A percentile compares a stretch with the other conserved stretches of the same genome.
Evolutionary conservation across 2,888 invertebrate genomes (phyloP).

Genomic region (Caenorhabditis sp.): DNA sequence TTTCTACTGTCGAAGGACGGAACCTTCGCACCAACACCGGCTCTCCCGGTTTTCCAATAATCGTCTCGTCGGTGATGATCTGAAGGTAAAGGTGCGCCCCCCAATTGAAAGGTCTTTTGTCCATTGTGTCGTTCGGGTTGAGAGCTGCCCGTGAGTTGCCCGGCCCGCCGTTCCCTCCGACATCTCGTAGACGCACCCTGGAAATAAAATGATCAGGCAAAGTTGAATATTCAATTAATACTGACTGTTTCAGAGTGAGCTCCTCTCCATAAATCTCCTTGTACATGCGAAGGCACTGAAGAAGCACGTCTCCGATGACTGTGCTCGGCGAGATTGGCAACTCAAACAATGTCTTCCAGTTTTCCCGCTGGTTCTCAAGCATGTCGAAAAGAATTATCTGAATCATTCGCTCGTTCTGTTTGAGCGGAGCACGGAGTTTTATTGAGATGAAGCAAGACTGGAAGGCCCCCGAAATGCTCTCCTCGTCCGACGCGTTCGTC

Average conservation of each 20-base stretch:
- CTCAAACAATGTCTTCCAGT: constrained; percentile 68
- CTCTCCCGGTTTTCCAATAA: constrained; percentile 56
- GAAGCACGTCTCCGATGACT: constrained; percentile 60
- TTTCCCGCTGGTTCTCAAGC: constrained; percentile 59
- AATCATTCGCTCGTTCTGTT: constrained; percentile 64
- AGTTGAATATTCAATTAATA: background rate
- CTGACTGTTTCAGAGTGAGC: constrained; percentile 58
- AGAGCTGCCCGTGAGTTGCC: constrained; percentile 20
- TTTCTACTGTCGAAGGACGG: constrained; percentile 60
- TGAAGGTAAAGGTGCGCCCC: constrained; percentile 58
- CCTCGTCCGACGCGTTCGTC: constrained; percentile 31
- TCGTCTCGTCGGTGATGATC: constrained; percentile 49
- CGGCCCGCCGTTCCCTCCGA: too few relatives aligned
- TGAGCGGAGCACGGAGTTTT: constrained; percentile 66
- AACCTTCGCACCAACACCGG: constrained; percentile 61
- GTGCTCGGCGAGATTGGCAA: constrained; percentile 58
- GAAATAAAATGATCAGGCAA: too few relatives aligned
- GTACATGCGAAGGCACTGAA: constrained; percentile 64
- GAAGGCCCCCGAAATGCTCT: constrained; percentile 27
- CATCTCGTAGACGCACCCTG: constrained; percentile 67
- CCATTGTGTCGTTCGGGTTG: constrained; percentile 49
- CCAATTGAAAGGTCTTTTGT: constrained; percentile 35
- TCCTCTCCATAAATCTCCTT: constrained; percentile 64
- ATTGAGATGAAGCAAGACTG: constrained; percentile 58
- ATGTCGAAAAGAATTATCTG: constrained; percentile 63